Evolutionary conservation across 2,888 invertebrate species (phyloP), one percentile per base, ranked within the genome.

Genomic region (Lamellibrachia satsuma): DNA sequence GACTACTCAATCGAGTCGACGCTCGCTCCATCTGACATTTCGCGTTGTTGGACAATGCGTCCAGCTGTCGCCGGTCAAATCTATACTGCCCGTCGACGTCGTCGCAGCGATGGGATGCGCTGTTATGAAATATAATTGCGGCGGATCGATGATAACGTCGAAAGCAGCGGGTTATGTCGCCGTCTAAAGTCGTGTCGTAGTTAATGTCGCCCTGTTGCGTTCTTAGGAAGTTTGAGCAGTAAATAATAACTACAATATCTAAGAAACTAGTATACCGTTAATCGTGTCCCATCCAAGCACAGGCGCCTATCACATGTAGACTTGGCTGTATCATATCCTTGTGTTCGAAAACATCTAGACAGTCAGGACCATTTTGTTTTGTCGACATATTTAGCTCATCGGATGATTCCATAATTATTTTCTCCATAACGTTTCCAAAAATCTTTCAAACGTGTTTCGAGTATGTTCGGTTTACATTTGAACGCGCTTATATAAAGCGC

Each of bases 111-210:
- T 6, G 4, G 0, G 75, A 15, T 75, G 75, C 22, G 75, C n/a
- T 75, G 75, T 75, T 75, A 75, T 75, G 75, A 75, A 75, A 11
- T 75, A n/a, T n/a, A 75, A 75, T 22, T 75, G 75, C 75, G 75
- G 15, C n/a, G 22, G 75, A 75, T 75, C 75, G 75, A 75, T 75
- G 75, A 75, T 9, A 22, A 11, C 60, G 60, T 4, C 60, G 55
- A 60, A 60, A n/a, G 75, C 75, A 6, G 75, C 22, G 22, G 75
- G 75, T 75, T 11, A 75, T 11, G n/a, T 75, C 75, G n/a, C 0
- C 75, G 15, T n/a, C 6, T n/a, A 22, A n/a, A 4, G 75, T 75
- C n/a, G 22, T n/a, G 15, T 75, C 75, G 39, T 39, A 39, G 39
- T 39, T 39, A 39, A 39, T 39, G 39, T 39, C 39, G 39, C 39